A percentile compares a stretch with the other conserved stretches of the same genome.
Conservation (phyloP, 2,888 invertebrate species). For the Drosophila bunnanda region DNA sequence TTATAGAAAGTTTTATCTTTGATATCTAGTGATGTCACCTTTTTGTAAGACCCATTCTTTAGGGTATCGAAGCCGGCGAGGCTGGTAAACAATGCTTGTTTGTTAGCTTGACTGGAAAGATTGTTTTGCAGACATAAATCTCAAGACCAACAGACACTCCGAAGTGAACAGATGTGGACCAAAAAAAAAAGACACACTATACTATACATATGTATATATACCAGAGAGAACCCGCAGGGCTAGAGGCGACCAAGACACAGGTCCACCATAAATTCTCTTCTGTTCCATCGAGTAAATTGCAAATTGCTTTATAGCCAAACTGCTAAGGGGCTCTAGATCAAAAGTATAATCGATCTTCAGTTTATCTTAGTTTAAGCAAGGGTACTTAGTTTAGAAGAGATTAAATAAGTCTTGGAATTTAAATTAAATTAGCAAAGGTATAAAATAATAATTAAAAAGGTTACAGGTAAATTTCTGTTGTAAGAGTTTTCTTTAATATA, state of each 20-base stretch:
- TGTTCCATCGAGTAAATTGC: conserved; percentile 27
- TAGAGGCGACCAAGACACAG: conserved; percentile 34
- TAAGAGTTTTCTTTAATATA: too few species aligned
- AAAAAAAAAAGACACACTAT: conserved; percentile 12
- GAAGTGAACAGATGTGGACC: conserved; percentile 40
- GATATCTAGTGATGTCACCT: conserved; percentile 28
- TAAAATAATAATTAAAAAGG: not conserved
- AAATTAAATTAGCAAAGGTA: not conserved
- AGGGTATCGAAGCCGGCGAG: conserved; percentile 47
- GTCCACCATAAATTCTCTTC: conserved; percentile 54
- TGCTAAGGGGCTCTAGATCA: not conserved
- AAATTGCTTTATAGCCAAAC: conserved; percentile 19
- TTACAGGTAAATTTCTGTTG: too few species aligned
- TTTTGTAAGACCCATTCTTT: conserved; percentile 12
- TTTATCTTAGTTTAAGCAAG: too few species aligned
- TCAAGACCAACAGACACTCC: conserved; percentile 58
- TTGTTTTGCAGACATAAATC: conserved; percentile 71
- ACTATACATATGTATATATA: not conserved
- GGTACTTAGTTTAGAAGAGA: not conserved
- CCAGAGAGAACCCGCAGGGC: conserved; percentile 20
- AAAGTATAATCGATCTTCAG: not conserved
- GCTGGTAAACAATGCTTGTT: conserved; percentile 69
- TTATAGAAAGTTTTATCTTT: not conserved
- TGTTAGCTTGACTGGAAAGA: conserved; percentile 61
- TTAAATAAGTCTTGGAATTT: fast-evolving